A percentile compares a stretch with the other conserved stretches of the same genome.
Conservation (phyloP, 2,888 invertebrate species). For the Synanthedon andrenaeformis region DNA sequence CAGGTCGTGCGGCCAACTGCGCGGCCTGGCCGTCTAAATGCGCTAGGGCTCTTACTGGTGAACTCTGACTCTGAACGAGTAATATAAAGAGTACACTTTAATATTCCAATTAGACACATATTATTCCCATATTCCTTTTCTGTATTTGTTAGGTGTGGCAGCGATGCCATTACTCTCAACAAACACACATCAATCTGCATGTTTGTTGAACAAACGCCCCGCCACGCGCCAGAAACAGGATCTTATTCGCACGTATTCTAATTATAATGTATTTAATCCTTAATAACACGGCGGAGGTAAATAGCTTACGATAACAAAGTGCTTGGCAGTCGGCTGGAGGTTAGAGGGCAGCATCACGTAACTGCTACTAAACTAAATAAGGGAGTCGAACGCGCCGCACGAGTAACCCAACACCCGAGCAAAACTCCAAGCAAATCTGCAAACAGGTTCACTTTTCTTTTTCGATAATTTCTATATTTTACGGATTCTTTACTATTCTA, state of each 20-base stretch:
- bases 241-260: neutral
- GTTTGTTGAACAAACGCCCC: neutral
- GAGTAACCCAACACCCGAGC: no score
- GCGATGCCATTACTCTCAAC: neutral
- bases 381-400: neutral
- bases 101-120: no score
- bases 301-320: slow-evolving; percentile 28
- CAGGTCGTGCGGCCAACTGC: no score
- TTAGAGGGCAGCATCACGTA: slow-evolving; percentile 21
- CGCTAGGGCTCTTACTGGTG: no score
- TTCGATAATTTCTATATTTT: no score
- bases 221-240: neutral
- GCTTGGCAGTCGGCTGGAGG: neutral
- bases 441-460: no score
- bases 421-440: no score
- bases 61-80: no score
- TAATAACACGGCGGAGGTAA: slow-evolving; percentile 33
- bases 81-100: no score
- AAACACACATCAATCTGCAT: neutral
- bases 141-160: neutral
- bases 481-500: no score
- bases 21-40: no score
- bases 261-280: slow-evolving; percentile 22
- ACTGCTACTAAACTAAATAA: slow-evolving; percentile 7
- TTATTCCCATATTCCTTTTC: no score